Evolutionary conservation across 23 tunicate genomes (phyloP), one percentile per base, ranked within the genome.

Genomic region (Styela clava): DNA sequence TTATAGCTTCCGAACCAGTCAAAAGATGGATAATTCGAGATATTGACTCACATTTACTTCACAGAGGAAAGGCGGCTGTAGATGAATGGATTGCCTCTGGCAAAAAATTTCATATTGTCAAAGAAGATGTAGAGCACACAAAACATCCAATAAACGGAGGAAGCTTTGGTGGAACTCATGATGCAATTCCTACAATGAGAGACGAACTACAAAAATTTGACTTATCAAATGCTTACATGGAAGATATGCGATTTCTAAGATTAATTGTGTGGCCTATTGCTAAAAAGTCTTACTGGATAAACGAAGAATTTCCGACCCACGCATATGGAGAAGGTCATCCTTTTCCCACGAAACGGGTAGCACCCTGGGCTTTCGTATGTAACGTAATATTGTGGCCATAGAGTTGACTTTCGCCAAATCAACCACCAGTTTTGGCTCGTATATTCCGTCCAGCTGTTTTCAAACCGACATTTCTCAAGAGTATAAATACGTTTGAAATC

Each of bases 51-150:
- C 71, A 28, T 25, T 65, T 65, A 16, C 71, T 65, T 3, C 9
- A 7, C 16, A 7, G 71, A 7, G 71, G 71, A 26, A 65, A 65
- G 16, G 71, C 71, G 5, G 71, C 71, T 9, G 71, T 65, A 16
- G 71, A 65, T 65, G 71, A 65, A 16, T 65, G 71, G 71, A 65
- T 65, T 5, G 56, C 56, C 12, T 44, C 56, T 7, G 56, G 56
- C 7, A 44, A 12, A 12, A 44, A 44, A 44, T 44, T 44, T 12
- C 56, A 44, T 12, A 44, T 44, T 12, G 12, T 44, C 56, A 44
- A 44, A 12, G 56, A 44, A 5, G 9, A 44, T 12, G 9, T 12
- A 7, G 56, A 44, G 12, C 56, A 44, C 12, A 5, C 56, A 12
- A 44, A 44, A 12, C 56, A 44, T 44, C 56, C 56, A 5, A 44